These are phyloP conservation scores for Galago senegalensis DNA, from an alignment of 2,797 vertebrate genomes.

Conservation along the genomic window DNA sequence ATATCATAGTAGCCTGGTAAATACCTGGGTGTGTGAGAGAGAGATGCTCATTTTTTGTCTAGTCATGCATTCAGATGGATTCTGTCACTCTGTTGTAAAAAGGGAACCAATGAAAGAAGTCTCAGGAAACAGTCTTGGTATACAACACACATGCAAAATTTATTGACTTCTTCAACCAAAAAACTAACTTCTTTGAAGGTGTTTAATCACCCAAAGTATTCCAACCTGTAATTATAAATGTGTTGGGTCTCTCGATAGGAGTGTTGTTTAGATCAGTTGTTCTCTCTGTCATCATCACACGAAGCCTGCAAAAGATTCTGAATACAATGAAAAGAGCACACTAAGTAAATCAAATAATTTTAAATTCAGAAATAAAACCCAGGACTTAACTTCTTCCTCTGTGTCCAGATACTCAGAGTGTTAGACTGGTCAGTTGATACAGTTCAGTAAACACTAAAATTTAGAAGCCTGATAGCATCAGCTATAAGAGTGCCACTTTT, in stretches of 20 bases:
- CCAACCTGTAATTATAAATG: neutral
- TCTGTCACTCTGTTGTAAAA: neutral
- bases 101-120: neutral
- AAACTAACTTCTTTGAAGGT: slow-evolving; percentile 11
- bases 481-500: slow-evolving; percentile 53
- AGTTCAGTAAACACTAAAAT: slow-evolving; percentile 49
- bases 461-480: slow-evolving; percentile 2
- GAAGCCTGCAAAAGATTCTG: neutral
- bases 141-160: neutral
- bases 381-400: slow-evolving; percentile 39
- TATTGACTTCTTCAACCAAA: neutral
- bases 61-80: slow-evolving; percentile 40
- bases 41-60: neutral
- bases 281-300: slow-evolving; percentile 28
- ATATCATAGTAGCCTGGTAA: neutral
- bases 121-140: neutral
- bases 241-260: neutral
- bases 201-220: neutral
- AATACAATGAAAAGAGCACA: neutral
- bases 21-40: neutral
- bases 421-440: slow-evolving; percentile 23
- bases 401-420: slow-evolving; percentile 34
- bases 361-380: neutral
- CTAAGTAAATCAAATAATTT: slow-evolving; percentile 27
- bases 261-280: neutral